A percentile compares a stretch with the other conserved stretches of the same genome.
Evolutionary conservation across 2,113 vertebrate genomes (phyloP).

Genomic region (Pseudorhombus dupliciocellatus): DNA sequence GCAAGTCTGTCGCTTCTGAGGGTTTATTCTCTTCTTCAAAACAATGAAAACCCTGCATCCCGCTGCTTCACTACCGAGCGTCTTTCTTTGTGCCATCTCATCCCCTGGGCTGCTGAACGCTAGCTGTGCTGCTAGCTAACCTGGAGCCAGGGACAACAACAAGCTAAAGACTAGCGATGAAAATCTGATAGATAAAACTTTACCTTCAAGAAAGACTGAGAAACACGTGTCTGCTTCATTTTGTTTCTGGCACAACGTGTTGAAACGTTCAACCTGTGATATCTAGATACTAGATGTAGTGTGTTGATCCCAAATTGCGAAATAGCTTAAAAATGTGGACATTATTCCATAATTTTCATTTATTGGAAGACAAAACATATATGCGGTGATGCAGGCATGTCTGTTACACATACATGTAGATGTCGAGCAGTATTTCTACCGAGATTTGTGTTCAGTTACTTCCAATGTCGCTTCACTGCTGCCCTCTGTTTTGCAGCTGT

Average conservation of each 20-base stretch:
- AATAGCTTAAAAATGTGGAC: too few relatives aligned
- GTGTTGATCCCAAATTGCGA: too few relatives aligned
- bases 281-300: too few relatives aligned
- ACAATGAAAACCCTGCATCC: fast-evolving
- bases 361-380: not conserved
- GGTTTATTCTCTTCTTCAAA: not conserved
- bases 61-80: not conserved
- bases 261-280: too few relatives aligned
- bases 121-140: conserved; percentile 20
- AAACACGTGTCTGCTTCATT: not conserved
- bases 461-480: not conserved
- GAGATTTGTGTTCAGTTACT: not conserved
- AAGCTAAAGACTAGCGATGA: not conserved
- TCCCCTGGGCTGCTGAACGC: not conserved
- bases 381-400: not conserved
- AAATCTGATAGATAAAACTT: not conserved
- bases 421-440: not conserved
- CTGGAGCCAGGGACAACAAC: not conserved
- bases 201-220: not conserved
- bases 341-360: too few relatives aligned
- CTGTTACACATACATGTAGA: not conserved
- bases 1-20: conserved; percentile 5
- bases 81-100: not conserved
- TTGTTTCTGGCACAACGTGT: not conserved
- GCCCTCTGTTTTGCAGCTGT: conserved; percentile 28